A percentile compares a stretch with the other conserved stretches of the same genome.
Conservation (phyloP, 2,888 invertebrate species). For the Drosophila picticornis region DNA sequence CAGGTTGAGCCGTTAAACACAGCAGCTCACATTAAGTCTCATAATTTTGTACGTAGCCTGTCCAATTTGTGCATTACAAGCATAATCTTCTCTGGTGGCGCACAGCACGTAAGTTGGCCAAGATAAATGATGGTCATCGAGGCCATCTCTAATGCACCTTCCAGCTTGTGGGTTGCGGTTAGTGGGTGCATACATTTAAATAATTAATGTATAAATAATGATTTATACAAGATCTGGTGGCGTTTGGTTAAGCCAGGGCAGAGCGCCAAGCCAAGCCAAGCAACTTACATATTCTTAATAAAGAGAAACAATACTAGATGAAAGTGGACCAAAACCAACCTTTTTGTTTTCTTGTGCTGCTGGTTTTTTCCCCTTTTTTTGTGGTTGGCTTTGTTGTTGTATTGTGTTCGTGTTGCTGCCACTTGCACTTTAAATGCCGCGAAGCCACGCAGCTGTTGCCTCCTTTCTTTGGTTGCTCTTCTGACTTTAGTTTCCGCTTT, state of each 20-base stretch:
- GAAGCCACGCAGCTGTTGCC: constrained; percentile 25
- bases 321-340: constrained; percentile 35
- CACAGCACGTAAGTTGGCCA: constrained; percentile 26
- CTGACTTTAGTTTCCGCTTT: constrained; percentile 48
- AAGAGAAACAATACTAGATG: neutral
- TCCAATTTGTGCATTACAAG: constrained; percentile 48
- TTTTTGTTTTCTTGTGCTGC: constrained; percentile 29
- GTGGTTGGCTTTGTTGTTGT: constrained; percentile 15
- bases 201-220: constrained; percentile 69
- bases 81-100: constrained; percentile 28
- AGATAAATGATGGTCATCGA: constrained; percentile 58
- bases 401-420: constrained; percentile 25
- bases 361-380: neutral
- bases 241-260: neutral
- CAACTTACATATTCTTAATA: constrained; percentile 16
- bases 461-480: constrained; percentile 21
- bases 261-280: constrained; percentile 6
- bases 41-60: constrained; percentile 20
- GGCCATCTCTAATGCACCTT: constrained; percentile 25
- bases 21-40: neutral
- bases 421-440: constrained; percentile 34
- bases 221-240: constrained; percentile 47
- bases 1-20: neutral
- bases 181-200: constrained; percentile 44
- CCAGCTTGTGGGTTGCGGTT: neutral